Conservation (phyloP, 2,888 invertebrate species). For the Gerosis bhagava region DNA sequence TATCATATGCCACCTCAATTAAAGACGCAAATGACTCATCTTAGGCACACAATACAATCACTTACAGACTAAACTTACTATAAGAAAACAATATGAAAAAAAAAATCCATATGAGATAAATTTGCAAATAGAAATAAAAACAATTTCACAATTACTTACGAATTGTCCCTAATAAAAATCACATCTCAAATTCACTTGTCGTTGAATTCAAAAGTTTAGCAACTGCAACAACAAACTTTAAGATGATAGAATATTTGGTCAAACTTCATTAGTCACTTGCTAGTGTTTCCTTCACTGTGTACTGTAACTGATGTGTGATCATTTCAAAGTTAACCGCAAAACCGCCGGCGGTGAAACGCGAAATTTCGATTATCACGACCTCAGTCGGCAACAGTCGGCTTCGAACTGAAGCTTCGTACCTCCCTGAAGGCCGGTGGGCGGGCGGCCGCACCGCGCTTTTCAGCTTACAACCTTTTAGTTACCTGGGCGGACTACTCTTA, state of each 20-base stretch:
- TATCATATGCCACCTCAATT: too few relatives aligned
- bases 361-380: conserved; percentile 40
- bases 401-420: conserved; percentile 51
- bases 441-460: conserved; percentile 38
- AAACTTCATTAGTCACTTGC: conserved; percentile 59
- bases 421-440: conserved; percentile 39
- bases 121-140: conserved; percentile 1
- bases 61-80: too few relatives aligned
- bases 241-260: conserved; percentile 12
- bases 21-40: too few relatives aligned
- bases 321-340: conserved; percentile 66
- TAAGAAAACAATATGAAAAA: too few relatives aligned
- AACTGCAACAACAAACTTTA: conserved; percentile 41
- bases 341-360: conserved; percentile 40
- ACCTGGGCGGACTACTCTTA: conserved; percentile 33
- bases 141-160: conserved; percentile 56
- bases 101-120: too few relatives aligned
- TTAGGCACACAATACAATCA: too few relatives aligned
- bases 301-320: conserved; percentile 45
- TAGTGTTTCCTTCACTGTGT: conserved; percentile 46
- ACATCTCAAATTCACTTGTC: conserved; percentile 65
- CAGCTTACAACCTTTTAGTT: conserved; percentile 38
- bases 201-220: conserved; percentile 57
- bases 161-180: conserved; percentile 50
- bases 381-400: conserved; percentile 43